Evolutionary conservation across 1,140 invertebrate species (phyloP).

Genomic region (Xylocopa sonorina): DNA sequence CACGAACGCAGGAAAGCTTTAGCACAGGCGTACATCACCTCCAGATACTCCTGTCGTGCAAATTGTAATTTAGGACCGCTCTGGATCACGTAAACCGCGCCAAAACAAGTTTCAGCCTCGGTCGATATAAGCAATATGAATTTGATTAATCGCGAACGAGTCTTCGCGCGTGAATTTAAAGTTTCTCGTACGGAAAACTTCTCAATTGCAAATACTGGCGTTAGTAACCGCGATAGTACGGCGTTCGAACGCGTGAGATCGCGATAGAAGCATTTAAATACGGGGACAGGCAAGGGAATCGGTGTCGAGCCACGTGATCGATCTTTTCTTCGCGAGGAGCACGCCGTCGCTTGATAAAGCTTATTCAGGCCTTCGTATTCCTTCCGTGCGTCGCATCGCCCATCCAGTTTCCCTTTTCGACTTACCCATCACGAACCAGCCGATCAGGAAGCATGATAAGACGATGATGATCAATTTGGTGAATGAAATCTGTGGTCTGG

Average conservation of each 20-base stretch:
- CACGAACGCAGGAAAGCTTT: neutral
- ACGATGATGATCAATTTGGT: conserved; percentile 84
- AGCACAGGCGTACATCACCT: neutral
- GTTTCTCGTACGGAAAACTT: too few relatives aligned
- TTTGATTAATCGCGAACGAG: too few relatives aligned
- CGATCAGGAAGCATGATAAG: conserved; percentile 87
- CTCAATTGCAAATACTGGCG: too few relatives aligned
- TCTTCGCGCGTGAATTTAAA: too few relatives aligned
- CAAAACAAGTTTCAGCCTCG: too few relatives aligned
- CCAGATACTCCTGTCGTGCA: neutral
- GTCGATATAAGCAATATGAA: too few relatives aligned
- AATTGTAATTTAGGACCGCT: too few relatives aligned
- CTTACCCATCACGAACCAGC: conserved; percentile 85
- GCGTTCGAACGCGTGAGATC: neutral
- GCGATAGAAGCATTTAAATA: conserved; percentile 18
- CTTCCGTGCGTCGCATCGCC: too few relatives aligned
- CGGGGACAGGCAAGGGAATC: neutral
- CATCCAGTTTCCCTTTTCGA: conserved; percentile 7
- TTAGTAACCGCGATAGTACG: neutral
- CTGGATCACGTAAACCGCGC: too few relatives aligned
- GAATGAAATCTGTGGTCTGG: conserved; percentile 75
- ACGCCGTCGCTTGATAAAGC: neutral
- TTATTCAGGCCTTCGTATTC: neutral
- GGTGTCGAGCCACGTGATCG: neutral
- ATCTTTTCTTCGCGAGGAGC: conserved; percentile 21